phyloP scores from a whole-genome alignment of 2,888 invertebrate genomes.

The Ecliptopera silaceata region DNA sequence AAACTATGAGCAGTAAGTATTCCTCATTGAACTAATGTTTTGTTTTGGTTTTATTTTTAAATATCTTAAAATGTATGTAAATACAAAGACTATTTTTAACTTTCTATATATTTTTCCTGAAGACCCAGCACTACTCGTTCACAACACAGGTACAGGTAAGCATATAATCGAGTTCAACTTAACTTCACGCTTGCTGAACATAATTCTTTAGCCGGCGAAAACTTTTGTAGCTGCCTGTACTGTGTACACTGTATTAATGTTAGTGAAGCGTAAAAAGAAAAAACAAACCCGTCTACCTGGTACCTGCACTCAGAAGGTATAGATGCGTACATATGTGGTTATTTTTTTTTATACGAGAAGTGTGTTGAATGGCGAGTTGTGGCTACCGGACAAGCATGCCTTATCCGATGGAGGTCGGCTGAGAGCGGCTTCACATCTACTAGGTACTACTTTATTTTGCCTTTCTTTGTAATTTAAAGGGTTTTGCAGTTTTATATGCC shows the following conservation, averaged over 20 bases:
- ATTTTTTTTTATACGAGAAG: conserved; percentile 63
- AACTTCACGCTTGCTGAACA: conserved; percentile 9
- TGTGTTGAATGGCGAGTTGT: conserved; percentile 50
- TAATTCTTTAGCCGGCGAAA: conserved; percentile 15
- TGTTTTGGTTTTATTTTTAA: too few species aligned
- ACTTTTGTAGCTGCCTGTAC: conserved; percentile 35
- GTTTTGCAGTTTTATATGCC: neutral
- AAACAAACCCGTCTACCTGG: conserved; percentile 44
- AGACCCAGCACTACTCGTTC: neutral
- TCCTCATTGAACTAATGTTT: too few species aligned
- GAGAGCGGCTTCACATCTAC: conserved; percentile 35
- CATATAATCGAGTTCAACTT: neutral
- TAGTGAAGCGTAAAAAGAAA: conserved; percentile 42
- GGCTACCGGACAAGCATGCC: conserved; percentile 65
- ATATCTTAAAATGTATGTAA: too few species aligned
- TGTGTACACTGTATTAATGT: conserved; percentile 33
- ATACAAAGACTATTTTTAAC: too few species aligned
- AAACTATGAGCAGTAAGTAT: too few species aligned
- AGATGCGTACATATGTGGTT: conserved; percentile 36
- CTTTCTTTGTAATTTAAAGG: conserved; percentile 12
- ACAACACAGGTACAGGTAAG: neutral
- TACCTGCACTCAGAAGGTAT: conserved; percentile 35
- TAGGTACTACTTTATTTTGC: conserved; percentile 13
- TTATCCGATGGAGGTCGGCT: conserved; percentile 65
- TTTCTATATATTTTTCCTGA: neutral